Evolutionary conservation across 1,140 invertebrate species (phyloP), one percentile per base, ranked within the genome.

Genomic region (Odontomachus brunneus): DNA sequence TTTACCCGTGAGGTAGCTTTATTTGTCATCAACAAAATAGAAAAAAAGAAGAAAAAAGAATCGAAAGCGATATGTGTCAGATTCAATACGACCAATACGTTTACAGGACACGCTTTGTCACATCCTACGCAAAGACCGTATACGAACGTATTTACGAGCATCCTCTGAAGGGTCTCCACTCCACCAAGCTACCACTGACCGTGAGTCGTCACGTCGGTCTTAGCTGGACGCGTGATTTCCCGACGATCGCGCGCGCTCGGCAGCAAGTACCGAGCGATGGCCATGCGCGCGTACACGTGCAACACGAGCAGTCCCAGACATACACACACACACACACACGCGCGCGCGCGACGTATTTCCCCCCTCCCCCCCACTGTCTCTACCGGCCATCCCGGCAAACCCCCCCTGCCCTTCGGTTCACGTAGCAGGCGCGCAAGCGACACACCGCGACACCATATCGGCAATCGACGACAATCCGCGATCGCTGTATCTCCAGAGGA

Each of bases 121-220:
- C 81, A 75, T 83, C 71, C 71, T 65, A 83, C 81, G 71, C 55
- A 82, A 62, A 82, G 44, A 82, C 71, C 71, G 66, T 72, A 62
- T 74, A 55, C 55, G 55, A 82, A 67, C 60, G 44, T 84, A 86
- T 84, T 82, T 80, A 85, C 85, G 85, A 90, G 89, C 87, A 92
- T 92, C 84, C 91, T 93, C 91, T 89, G 90, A 93, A 92, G 91
- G 91, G 91, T 92, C 92, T 93, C 91, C 92, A 92, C 92, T 92
- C 75, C 91, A 90, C 88, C 87, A 84, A 86, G 75, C 74, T 78
- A 84, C 71, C 75, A 74, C 82, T 72, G 65, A 71, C 80, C 57
- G 71, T 82, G 75, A 84, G 73, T 67, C 74, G 62, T 88, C 83
- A 85, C 84, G 63, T 84, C 72, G 72, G 78, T 83, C 66, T 75